Evolutionary conservation across 2,888 invertebrate species (phyloP), one percentile per base, ranked within the genome.

Genomic region (Gymnoscelis rufifasciata): DNA sequence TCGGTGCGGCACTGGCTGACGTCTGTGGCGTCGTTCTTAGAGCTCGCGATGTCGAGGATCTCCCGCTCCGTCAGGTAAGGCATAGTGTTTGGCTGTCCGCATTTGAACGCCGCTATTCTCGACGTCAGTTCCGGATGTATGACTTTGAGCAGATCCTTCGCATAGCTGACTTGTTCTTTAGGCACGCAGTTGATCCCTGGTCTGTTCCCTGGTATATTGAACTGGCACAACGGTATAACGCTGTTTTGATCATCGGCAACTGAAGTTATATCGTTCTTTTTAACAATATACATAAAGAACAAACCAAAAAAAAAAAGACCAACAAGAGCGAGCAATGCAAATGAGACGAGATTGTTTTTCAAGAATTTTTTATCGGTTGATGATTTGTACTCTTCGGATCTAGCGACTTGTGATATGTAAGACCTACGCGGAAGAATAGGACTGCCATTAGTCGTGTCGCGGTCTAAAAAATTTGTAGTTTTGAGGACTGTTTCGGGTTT

Each of bases 261-360:
- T 19, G 87, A 86, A 5, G 90, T 83, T 30, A 90, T 89, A 57
- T 91, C 91, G 47, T 89, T 90, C 68, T 86, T 89, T 76, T 91
- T 92, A 60, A 92, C 92, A 75, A 92, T 83, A 74, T 93, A 93
- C 80, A 92, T 86, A 62, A 92, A 90, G 59, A 90, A 90, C 63
- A 93, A 86, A 60, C 90, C 79, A 68, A 91, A 80, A 84, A 93
- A 92, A 83, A 93, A 93, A 69, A 91, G 80, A 46, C 90, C 83
- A 5, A 91, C 90, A 30, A 90, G 78, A 11, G 84, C 90, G 45
- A 93, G 88, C 30, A 93, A 84, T 30, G 91, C 87, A 53, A 91
- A 89, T 1, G 93, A 92, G 41, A 93, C 91, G 36, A 92, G 74
- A 64, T 91, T 91, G 63, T 90, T 91, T 62, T 90, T 90, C 56